Evolutionary conservation across 2,888 invertebrate genomes (phyloP).

Genomic region (Hedychridium roseum): DNA sequence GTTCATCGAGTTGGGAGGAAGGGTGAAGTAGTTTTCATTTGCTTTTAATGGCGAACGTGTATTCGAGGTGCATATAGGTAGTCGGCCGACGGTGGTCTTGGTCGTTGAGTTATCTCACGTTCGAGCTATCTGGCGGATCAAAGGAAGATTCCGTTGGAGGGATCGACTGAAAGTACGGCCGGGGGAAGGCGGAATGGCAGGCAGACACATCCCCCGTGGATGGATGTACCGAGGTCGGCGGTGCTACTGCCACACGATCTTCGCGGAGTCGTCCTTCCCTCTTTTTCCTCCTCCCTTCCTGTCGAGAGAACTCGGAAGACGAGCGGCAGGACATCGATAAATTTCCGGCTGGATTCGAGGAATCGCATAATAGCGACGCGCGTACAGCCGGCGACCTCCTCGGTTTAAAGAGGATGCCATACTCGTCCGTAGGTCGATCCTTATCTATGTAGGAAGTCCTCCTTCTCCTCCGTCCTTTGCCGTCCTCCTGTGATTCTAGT

Average conservation of each 20-base stretch:
- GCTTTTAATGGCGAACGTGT: too few relatives aligned
- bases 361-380: conserved; percentile 37
- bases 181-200: neutral
- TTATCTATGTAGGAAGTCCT: conserved; percentile 47
- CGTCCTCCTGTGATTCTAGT: too few relatives aligned
- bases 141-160: too few relatives aligned
- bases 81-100: too few relatives aligned
- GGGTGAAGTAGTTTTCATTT: too few relatives aligned
- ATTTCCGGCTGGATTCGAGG: conserved; percentile 35
- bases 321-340: conserved; percentile 33
- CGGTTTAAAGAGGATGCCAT: conserved; percentile 41
- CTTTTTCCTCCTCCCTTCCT: conserved; percentile 4
- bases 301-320: conserved; percentile 18
- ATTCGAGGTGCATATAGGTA: too few relatives aligned
- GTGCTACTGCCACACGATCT: too few relatives aligned
- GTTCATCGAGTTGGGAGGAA: too few relatives aligned
- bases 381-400: conserved; percentile 33
- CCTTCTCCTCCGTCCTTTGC: conserved; percentile 29
- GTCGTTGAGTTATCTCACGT: too few relatives aligned
- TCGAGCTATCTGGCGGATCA: too few relatives aligned
- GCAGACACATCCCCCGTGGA: neutral
- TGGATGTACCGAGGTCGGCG: too few relatives aligned
- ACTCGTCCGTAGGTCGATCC: conserved; percentile 36
- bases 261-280: conserved; percentile 3
- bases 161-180: neutral